A percentile compares a stretch with the other conserved stretches of the same genome.
Evolutionary conservation across 2,113 vertebrate species (phyloP).

Genomic region (Bothrops jararaca): DNA sequence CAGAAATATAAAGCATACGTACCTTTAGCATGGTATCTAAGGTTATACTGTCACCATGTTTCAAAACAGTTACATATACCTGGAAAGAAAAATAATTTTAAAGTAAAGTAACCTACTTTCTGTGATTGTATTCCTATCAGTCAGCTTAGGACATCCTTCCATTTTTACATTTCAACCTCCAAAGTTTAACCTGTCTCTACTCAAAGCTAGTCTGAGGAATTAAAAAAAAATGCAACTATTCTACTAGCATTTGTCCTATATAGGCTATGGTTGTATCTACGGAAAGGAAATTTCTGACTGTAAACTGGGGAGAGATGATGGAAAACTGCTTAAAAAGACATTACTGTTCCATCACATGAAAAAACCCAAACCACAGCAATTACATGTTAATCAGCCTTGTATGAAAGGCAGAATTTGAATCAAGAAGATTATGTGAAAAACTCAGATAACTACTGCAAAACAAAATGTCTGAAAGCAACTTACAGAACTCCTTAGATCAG

Average conservation of each 20-base stretch:
- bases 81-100: constrained; percentile 50
- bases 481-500: constrained; percentile 95
- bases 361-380: background rate
- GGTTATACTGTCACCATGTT: constrained; percentile 88
- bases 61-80: constrained; percentile 95
- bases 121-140: background rate
- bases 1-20: constrained; percentile 28
- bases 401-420: background rate
- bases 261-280: background rate
- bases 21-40: constrained; percentile 98
- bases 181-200: background rate
- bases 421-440: no score
- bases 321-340: background rate
- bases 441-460: background rate
- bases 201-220: background rate
- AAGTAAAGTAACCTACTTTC: background rate
- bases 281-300: background rate
- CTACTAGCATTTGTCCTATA: background rate
- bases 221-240: background rate
- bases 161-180: background rate
- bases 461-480: constrained; percentile 43
- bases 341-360: background rate
- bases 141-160: no score
- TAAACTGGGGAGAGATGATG: background rate
- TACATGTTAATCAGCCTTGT: background rate